Conservation (phyloP, 35 echinoderm and acorn worm genomes). For the Diadema setosum region DNA sequence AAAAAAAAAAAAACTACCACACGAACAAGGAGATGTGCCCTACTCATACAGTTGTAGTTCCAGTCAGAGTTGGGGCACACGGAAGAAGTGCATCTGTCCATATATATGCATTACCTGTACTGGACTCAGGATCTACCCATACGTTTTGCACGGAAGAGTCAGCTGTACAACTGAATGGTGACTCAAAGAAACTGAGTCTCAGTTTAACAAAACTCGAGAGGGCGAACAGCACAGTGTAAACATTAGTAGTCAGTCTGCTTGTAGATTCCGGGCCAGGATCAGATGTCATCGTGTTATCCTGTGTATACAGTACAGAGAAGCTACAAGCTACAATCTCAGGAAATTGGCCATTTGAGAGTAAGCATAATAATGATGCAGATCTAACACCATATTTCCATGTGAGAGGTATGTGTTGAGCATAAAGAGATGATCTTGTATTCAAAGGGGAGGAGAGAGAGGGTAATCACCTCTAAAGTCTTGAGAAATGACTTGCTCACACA, state of each 20-base stretch:
- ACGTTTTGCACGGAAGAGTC: conserved; percentile 44
- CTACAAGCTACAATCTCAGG: no score
- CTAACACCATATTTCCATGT: no score
- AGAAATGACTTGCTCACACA: no score
- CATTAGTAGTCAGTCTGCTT: conserved; percentile 12
- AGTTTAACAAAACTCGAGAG: conserved; percentile 7
- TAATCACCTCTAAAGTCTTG: no score
- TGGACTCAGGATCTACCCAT: conserved; percentile 44
- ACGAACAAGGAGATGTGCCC: no score
- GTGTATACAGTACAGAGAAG: conserved; percentile 6
- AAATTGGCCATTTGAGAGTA: no score
- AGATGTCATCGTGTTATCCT: background rate
- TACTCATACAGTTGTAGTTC: no score
- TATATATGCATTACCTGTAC: background rate
- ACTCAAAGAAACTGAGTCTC: background rate
- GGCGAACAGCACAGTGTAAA: background rate
- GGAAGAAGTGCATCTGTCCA: background rate
- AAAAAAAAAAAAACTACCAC: no score
- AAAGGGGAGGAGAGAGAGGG: no score
- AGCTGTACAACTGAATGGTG: background rate
- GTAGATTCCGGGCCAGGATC: background rate
- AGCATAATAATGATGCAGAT: no score
- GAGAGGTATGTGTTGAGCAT: no score
- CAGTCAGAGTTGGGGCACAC: background rate
- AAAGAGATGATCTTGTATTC: no score